Evolutionary conservation across 2,888 invertebrate genomes (phyloP), one percentile per base, ranked within the genome.

Genomic region (Tetheella fluctuosa): DNA sequence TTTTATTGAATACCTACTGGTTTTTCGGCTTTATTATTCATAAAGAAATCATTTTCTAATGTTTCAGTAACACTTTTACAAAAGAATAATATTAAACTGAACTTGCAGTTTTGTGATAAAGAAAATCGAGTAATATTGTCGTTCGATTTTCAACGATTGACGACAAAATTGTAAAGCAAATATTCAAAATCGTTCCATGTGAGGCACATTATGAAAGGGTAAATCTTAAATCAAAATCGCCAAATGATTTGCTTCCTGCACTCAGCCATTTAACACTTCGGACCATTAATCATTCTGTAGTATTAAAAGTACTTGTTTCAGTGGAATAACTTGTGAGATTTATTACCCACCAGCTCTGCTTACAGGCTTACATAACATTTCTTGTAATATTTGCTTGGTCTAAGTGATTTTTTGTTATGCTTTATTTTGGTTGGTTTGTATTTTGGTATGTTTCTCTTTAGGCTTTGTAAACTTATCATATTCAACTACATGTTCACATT

Each of bases 251-350:
- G 55, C 23, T 23, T 55, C 13, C 55, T 20, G 48, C 17, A 48
- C 15, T 17, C 23, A 34, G 34, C 34, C 34, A 54, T 55, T 37
- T 34, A 34, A 34, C 54, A 54, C 30, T 42, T 17, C 7, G 57
- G 58, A 61, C 65, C 70, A 67, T 72, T 70, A 72, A 70, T 70
- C 71, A 72, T 68, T 53, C 56, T 57, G 61, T 64, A 65, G 70
- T 69, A 72, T 72, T 68, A 72, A 69, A 72, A 70, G 70, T 68
- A 69, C 66, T 67, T 59, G 62, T 67, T 69, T 61, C 64, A 65
- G 64, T 58, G 64, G 65, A 64, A 68, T 67, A 68, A 70, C 65
- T 70, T 68, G 65, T 55, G 63, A 69, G 70, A 72, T 72, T 70
- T 70, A 70, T 70, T 67, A 62, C 62, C 42, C 52, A 13, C 52